Percentiles rank a stretch among this genome's conserved stretches.
Conservation (phyloP, 1,140 invertebrate genomes). For the Aphidius ervi region DNA sequence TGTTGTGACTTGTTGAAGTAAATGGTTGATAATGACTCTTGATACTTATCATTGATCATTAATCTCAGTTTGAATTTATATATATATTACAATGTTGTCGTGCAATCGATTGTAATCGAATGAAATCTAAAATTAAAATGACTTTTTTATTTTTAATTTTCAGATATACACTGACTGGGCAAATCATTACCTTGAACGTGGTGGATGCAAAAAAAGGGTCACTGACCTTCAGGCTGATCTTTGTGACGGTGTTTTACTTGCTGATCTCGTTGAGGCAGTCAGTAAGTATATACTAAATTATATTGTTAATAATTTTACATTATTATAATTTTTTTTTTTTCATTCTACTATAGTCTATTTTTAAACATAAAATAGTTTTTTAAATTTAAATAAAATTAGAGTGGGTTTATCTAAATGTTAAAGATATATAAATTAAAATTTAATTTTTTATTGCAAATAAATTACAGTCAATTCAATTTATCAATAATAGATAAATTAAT, state of each 20-base stretch:
- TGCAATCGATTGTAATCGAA: constrained; percentile 10
- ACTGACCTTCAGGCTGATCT: constrained; percentile 83
- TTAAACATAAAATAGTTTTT: background rate
- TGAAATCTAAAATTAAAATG: constrained; percentile 7
- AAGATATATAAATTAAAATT: too few relatives aligned
- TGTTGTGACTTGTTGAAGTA: too few relatives aligned
- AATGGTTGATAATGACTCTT: background rate
- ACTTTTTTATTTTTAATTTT: constrained; percentile 26
- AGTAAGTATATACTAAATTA: constrained; percentile 64
- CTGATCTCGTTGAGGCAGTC: constrained; percentile 91
- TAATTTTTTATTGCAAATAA: too few relatives aligned
- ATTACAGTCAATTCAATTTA: too few relatives aligned
- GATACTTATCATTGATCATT: constrained; percentile 15
- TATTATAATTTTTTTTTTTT: background rate
- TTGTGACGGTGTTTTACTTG: constrained; percentile 83
- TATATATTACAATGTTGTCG: background rate
- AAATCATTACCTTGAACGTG: constrained; percentile 93
- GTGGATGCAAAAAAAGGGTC: constrained; percentile 77
- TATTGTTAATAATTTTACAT: constrained; percentile 45
- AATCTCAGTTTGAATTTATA: constrained; percentile 7
- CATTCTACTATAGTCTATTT: background rate
- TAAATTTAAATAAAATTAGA: too few relatives aligned
- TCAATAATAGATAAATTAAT: too few relatives aligned
- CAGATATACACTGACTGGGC: constrained; percentile 98
- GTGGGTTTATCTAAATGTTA: too few relatives aligned